These are phyloP conservation scores for Anastrepha ludens DNA, from an alignment of 1,140 invertebrate genomes.

Conservation along the genomic window DNA sequence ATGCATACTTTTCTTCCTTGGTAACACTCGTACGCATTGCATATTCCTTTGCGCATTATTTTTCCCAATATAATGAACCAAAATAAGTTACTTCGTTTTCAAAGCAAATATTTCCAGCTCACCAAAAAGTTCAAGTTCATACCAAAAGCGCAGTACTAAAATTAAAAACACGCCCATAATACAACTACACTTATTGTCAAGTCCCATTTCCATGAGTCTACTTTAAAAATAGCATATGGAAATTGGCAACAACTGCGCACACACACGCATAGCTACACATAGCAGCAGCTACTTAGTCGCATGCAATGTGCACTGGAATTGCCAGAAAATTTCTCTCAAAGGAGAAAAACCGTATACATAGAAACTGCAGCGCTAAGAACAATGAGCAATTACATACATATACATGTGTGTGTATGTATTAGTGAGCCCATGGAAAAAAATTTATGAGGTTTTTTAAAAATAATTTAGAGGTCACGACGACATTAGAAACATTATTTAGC, in stretches of 20 bases:
- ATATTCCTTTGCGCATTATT: too few species aligned
- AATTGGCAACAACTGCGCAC: not conserved
- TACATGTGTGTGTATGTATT: not conserved
- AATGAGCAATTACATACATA: not conserved
- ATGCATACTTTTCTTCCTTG: too few species aligned
- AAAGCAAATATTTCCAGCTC: not conserved
- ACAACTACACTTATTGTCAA: not conserved
- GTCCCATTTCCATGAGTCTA: too few species aligned
- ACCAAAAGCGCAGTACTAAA: not conserved
- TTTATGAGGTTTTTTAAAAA: too few species aligned
- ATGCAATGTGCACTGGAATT: not conserved
- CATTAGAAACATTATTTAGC: too few species aligned
- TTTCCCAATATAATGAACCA: not conserved
- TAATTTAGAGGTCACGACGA: too few species aligned
- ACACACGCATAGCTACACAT: not conserved
- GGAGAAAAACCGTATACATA: not conserved
- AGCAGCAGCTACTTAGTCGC: not conserved
- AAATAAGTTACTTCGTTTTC: not conserved
- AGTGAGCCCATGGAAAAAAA: too few species aligned
- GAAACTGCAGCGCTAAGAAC: not conserved
- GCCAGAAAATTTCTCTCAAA: not conserved
- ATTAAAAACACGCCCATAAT: not conserved
- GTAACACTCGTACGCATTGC: too few species aligned
- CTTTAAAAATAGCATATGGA: conserved; percentile 14
- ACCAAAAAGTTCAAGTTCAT: conserved; percentile 37